phyloP scores from a whole-genome alignment of 2,797 vertebrate species.

The Toxotes lorentzi region DNA sequence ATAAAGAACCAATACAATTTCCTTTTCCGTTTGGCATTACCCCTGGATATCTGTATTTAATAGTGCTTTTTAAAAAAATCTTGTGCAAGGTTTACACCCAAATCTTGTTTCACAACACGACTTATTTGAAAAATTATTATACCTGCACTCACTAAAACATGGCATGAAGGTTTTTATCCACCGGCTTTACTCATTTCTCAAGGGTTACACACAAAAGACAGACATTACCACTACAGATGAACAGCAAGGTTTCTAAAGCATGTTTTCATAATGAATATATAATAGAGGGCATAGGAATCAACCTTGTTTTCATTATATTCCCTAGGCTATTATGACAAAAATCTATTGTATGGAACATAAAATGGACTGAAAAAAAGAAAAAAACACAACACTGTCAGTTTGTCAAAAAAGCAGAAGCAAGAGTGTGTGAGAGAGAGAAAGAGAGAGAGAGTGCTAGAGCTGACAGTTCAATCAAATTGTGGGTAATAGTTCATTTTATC shows the following conservation, averaged over 20 bases:
- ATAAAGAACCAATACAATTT: slow-evolving; percentile 8
- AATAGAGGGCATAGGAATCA: slow-evolving; percentile 62
- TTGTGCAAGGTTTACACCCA: slow-evolving; percentile 9
- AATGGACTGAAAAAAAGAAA: slow-evolving; percentile 22
- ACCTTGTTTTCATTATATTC: slow-evolving; percentile 60
- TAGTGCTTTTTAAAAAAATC: neutral
- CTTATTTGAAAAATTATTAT: slow-evolving; percentile 13
- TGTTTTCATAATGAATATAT: slow-evolving; percentile 65
- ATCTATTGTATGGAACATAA: slow-evolving; percentile 52
- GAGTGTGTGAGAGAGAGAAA: slow-evolving; percentile 17
- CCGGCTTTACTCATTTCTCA: slow-evolving; percentile 9
- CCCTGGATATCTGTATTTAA: neutral
- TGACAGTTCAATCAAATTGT: slow-evolving; percentile 82
- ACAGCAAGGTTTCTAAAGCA: slow-evolving; percentile 43
- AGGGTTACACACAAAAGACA: slow-evolving; percentile 30
- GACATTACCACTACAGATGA: slow-evolving; percentile 27
- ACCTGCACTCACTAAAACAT: slow-evolving; percentile 2
- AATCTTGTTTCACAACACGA: neutral
- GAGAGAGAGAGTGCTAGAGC: slow-evolving; percentile 39
- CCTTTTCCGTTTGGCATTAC: neutral
- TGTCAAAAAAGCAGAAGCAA: slow-evolving; percentile 48
- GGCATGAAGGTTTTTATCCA: slow-evolving; percentile 7
- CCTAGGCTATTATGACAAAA: slow-evolving; percentile 44
- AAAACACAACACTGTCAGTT: slow-evolving; percentile 52
- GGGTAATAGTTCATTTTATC: slow-evolving; percentile 82